Evolutionary conservation across 2,888 invertebrate species (phyloP).

Genomic region (Ormyrus rosae): DNA sequence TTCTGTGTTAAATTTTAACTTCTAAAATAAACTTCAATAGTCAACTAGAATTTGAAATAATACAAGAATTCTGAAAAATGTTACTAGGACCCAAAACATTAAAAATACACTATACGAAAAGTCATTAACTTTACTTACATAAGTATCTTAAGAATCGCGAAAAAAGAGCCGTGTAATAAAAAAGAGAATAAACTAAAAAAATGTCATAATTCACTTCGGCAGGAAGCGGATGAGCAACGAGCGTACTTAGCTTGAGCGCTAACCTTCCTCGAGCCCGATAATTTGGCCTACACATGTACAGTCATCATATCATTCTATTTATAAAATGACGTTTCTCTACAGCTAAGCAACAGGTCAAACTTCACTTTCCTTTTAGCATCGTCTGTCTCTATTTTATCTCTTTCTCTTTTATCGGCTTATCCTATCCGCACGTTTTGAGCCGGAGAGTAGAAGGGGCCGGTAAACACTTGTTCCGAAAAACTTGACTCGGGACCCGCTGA

Average conservation of each 20-base stretch:
- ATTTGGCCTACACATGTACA: constrained; percentile 1
- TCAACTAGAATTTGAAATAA: too few relatives aligned
- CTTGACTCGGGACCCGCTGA: constrained; percentile 32
- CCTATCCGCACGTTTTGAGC: constrained; percentile 7
- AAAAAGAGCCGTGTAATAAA: too few relatives aligned
- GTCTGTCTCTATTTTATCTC: neutral
- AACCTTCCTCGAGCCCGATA: constrained; percentile 7
- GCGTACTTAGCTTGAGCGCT: neutral
- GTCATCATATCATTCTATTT: constrained; percentile 21
- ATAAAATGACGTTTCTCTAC: constrained; percentile 17
- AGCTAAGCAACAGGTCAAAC: constrained; percentile 30
- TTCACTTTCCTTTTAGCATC: constrained; percentile 26
- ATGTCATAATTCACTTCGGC: neutral
- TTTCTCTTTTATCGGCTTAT: constrained; percentile 27
- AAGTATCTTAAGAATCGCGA: too few relatives aligned
- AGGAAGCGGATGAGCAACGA: neutral
- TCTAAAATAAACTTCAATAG: too few relatives aligned
- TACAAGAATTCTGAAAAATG: too few relatives aligned
- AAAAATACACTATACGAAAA: too few relatives aligned
- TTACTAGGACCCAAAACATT: too few relatives aligned
- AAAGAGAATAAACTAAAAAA: too few relatives aligned
- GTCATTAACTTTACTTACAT: too few relatives aligned
- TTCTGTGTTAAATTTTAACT: too few relatives aligned
- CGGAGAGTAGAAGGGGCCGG: neutral
- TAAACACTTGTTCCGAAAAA: constrained; percentile 46